Evolutionary conservation across 2,888 invertebrate genomes (phyloP).

Genomic region (Pediacus dermestoides): DNA sequence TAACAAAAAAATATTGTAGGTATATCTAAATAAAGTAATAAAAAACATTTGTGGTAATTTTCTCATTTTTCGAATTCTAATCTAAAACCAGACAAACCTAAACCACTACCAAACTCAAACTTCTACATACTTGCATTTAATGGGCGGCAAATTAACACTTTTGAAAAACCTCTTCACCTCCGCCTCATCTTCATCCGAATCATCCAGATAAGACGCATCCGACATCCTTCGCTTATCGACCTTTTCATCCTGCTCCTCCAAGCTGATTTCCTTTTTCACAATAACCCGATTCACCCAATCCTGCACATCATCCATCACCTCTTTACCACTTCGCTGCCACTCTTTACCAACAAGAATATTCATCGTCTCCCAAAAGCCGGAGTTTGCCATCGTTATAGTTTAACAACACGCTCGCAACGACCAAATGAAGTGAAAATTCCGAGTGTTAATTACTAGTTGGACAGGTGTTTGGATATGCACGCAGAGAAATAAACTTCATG

Average conservation of each 20-base stretch:
- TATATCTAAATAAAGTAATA: no score
- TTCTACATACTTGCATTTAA: conserved; percentile 40
- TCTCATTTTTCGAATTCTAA: no score
- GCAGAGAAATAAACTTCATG: not conserved
- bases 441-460: no score
- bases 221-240: not conserved
- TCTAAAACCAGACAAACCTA: no score
- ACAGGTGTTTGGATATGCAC: no score
- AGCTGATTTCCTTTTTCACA: conserved; percentile 21
- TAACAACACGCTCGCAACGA: no score
- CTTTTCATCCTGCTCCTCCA: conserved; percentile 16
- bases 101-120: conserved; percentile 14
- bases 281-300: conserved; percentile 41
- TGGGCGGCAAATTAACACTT: conserved; percentile 32
- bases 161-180: conserved; percentile 31
- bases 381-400: conserved; percentile 10
- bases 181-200: conserved; percentile 27
- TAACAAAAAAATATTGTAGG: no score
- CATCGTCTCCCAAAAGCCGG: conserved; percentile 60
- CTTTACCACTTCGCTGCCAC: conserved; percentile 52
- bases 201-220: not conserved
- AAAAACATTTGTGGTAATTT: no score
- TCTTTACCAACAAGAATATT: conserved; percentile 58
- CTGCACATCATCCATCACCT: conserved; percentile 41
- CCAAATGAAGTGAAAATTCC: no score